Evolutionary conservation across 1,140 invertebrate genomes (phyloP), one percentile per base, ranked within the genome.

Genomic region (Scaptodrosophila lebanonensis): DNA sequence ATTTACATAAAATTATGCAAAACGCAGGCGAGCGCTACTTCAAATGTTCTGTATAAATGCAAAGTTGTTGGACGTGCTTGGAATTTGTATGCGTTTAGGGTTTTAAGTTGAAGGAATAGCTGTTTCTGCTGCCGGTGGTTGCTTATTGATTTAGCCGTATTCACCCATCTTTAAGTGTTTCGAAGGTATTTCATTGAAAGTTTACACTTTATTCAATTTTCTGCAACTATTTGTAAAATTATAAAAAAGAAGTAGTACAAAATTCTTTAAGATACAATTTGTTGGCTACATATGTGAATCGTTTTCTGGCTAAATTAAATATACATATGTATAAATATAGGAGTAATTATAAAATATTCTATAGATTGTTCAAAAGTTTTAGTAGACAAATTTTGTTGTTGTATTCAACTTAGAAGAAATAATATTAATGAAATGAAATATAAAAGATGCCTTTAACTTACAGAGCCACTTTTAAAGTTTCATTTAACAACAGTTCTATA

Each of bases 181-280:
- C n/a, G n/a, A n/a, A n/a, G n/a, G n/a, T n/a, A 6, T 7, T 7
- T 1, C n/a, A 15, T 6, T 0, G 7, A 40, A 1, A 25, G 6
- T 8, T 16, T 27, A 2, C 15, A 57, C 59, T 30, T 12, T 29
- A 43, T 69, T 66, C 42, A 59, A 36, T 61, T 75, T 57, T 48
- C 54, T 57, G 70, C 40, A 75, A 69, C 54, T 75, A 49, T 72
- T 76, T 77, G 77, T 77, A 68, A 36, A 65, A 61, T 65, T 72
- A 72, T 67, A 15, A 62, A 65, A 73, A 58, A 54, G 30, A 20
- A 49, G 42, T 49, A 57, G 72, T 76, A 76, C 50, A 76, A 65
- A 64, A 57, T 71, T 63, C 67, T 71, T 67, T 77, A 67, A 64
- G 35, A 39, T 64, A 67, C 36, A 49, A 59, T 64, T 73, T 57